phyloP scores from a whole-genome alignment of 2,797 vertebrate species.

The Anas flavirostris region DNA sequence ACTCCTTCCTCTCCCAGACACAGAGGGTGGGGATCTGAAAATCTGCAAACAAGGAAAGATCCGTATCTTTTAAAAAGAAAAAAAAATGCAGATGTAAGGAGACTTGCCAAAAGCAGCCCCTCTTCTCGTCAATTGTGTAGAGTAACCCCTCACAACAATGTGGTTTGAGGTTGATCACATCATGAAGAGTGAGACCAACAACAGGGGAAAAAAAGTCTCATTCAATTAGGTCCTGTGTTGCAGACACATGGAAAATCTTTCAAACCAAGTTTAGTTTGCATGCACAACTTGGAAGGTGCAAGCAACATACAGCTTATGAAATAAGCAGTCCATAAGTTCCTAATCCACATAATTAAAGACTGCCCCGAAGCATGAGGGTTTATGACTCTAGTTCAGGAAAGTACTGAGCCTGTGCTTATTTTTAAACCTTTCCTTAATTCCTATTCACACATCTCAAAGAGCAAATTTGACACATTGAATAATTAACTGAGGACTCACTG shows the following conservation, averaged over 20 bases:
- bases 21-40: background rate
- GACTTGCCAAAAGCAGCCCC: background rate
- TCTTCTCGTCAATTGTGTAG: background rate
- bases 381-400: background rate
- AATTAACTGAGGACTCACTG: background rate
- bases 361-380: background rate
- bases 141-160: background rate
- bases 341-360: background rate
- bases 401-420: background rate
- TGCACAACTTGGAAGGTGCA: background rate
- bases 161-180: background rate
- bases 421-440: slow-evolving; percentile 21
- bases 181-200: background rate
- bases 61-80: background rate
- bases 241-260: background rate
- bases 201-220: background rate
- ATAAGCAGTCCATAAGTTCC: background rate
- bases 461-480: background rate
- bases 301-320: background rate
- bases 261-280: background rate
- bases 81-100: background rate
- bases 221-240: background rate
- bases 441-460: slow-evolving; percentile 10
- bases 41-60: background rate
- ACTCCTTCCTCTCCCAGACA: background rate